phyloP scores from a whole-genome alignment of 2,113 vertebrate genomes.

The Strix aluco region DNA sequence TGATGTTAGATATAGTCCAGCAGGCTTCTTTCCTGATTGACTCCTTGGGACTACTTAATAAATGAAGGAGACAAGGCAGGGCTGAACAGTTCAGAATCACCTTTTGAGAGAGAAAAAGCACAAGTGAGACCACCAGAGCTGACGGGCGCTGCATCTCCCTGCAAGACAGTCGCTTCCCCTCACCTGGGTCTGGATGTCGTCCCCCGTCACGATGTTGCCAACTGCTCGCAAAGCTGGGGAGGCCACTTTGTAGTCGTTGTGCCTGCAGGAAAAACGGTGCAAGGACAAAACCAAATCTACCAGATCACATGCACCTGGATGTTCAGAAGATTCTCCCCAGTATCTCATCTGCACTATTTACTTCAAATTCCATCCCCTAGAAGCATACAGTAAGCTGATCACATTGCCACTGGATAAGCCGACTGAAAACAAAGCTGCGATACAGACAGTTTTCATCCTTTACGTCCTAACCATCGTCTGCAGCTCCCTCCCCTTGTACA shows the following conservation, averaged over 20 bases:
- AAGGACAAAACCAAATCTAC: neutral
- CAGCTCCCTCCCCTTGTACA: neutral
- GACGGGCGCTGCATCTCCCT: accelerated
- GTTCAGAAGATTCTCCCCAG: too few species aligned
- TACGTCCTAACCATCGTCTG: neutral
- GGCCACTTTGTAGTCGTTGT: slow-evolving; percentile 97
- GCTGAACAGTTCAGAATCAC: slow-evolving; percentile 98
- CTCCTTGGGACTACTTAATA: slow-evolving; percentile 96
- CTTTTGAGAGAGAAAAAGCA: slow-evolving; percentile 65
- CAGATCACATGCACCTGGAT: neutral
- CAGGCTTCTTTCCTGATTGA: slow-evolving; percentile 98
- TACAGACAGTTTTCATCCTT: neutral
- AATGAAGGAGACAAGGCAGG: slow-evolving; percentile 94
- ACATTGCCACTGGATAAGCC: neutral
- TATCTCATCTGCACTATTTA: neutral
- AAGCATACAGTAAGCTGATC: accelerated
- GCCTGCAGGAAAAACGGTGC: slow-evolving; percentile 73
- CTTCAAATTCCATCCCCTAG: neutral
- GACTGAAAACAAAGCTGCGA: neutral
- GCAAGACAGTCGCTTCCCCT: neutral
- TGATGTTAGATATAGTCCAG: slow-evolving; percentile 99
- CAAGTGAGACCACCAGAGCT: neutral
- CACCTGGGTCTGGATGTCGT: slow-evolving; percentile 98
- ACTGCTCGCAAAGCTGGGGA: slow-evolving; percentile 96
- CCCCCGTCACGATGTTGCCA: slow-evolving; percentile 97